Conservation (phyloP, 2,888 invertebrate species). For the Drosophila bunnanda region DNA sequence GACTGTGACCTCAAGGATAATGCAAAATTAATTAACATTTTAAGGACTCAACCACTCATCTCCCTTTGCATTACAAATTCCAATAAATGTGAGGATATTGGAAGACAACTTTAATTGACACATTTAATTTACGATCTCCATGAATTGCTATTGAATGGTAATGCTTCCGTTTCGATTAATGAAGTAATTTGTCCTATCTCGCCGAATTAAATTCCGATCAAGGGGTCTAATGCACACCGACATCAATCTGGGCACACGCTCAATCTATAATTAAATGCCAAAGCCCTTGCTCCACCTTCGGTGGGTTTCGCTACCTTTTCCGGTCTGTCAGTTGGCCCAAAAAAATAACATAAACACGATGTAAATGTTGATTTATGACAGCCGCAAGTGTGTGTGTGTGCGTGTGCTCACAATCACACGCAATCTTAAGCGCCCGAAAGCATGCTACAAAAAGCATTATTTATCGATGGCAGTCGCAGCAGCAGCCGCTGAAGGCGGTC, state of each 20-base stretch:
- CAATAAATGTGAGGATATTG: neutral
- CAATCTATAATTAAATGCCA: conserved; percentile 37
- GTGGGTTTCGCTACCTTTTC: conserved; percentile 49
- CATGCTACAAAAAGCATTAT: conserved; percentile 59
- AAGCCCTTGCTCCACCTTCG: conserved; percentile 12
- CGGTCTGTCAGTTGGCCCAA: conserved; percentile 41
- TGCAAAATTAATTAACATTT: neutral
- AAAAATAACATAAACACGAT: conserved; percentile 54
- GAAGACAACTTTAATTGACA: conserved; percentile 11
- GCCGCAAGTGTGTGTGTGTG: conserved; percentile 14
- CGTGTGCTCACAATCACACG: conserved; percentile 22
- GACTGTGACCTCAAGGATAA: neutral
- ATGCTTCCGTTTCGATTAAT: conserved; percentile 27
- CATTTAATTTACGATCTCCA: neutral
- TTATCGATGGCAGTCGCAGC: conserved; percentile 65
- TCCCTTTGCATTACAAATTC: neutral
- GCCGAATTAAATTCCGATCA: conserved; percentile 23
- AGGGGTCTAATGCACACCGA: conserved; percentile 11
- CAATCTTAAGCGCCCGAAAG: conserved; percentile 52
- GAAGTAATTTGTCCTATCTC: conserved; percentile 29
- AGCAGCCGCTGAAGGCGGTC: neutral
- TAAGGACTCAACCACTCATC: neutral
- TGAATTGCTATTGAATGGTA: conserved; percentile 2
- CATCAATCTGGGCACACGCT: conserved; percentile 26
- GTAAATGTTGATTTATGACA: conserved; percentile 75